These are phyloP conservation scores for Rhagonycha fulva DNA, from an alignment of 2,888 invertebrate species.

Conservation along the genomic window DNA sequence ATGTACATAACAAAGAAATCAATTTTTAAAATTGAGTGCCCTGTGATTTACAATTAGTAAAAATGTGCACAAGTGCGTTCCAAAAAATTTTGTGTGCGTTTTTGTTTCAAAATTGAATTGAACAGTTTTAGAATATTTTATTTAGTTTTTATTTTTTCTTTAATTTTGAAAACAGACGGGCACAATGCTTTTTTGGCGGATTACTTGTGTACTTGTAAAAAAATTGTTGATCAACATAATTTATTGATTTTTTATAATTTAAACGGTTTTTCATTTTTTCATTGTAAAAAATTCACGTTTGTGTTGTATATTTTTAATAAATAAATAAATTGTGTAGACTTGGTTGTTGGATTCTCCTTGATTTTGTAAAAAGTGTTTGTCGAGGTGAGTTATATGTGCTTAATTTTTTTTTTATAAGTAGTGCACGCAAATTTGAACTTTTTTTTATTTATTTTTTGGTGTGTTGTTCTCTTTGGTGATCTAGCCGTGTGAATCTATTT, in stretches of 20 bases:
- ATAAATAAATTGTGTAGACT: background rate
- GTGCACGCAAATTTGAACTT: background rate
- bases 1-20: background rate
- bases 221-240: background rate
- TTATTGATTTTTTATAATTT: background rate
- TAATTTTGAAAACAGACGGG: background rate
- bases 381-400: background rate
- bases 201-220: background rate
- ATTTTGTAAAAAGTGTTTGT: background rate
- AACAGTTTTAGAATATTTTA: background rate
- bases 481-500: slow-evolving; percentile 52
- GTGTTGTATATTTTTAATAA: background rate
- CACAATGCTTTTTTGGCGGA: background rate
- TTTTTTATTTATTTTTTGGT: slow-evolving; percentile 15
- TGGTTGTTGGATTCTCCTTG: background rate
- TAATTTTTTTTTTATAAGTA: background rate
- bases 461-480: slow-evolving; percentile 52
- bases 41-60: background rate
- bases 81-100: background rate
- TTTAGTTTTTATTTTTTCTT: background rate
- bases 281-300: background rate
- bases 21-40: slow-evolving; percentile 25
- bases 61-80: background rate
- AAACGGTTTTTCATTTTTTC: background rate
- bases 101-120: background rate